Base-by-base conservation (phyloP, 2,113 vertebrate genomes). In the Oreochromis tanganicae region DNA sequence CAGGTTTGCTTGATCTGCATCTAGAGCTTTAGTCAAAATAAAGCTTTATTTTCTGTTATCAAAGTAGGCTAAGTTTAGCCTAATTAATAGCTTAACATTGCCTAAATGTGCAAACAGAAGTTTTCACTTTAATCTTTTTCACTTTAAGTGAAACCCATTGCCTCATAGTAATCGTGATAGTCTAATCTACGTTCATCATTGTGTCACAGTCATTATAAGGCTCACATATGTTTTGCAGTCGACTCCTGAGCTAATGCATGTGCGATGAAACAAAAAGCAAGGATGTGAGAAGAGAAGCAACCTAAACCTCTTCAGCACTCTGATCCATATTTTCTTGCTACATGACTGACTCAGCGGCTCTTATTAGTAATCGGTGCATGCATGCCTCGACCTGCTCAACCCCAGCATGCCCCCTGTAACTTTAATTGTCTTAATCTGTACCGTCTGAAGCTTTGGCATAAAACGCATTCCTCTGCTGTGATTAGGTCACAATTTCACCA, bases 401-500 rank as follows among this genome's bases (percentile, higher is more conserved):
- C 73, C 27, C 46, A 43, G 24, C 48, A 43, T 71, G 79, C 61
- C 29, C 41, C 41, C 43, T 61, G 16, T 43, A 19, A 56, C 38
- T 80, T 80, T 78, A 52, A 78, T 52, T 52, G 21, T 66, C 36
- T 21, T 80, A 9, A 57, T 80, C n/a, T 56, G 9, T 55, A 79
- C 34, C 9, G 3, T 55, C 21, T 27, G 5, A 52, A 54, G 19
- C 32, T 81, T 90, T 80, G 73, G 29, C 55, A 81, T 73, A 29
- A 83, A 87, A 86, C 81, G 16, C 92, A 86, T 81, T 73, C 8
- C 52, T 81, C 43, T 75, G 2, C 43, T 75, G 82, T 87, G 81
- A 89, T 68, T 34, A 73, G 88, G 85, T 81, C 82, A 80, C 43
- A 11, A 16, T 54, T 82, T 84, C 75, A 90, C 87, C 85, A 82